Conservation (phyloP, 2,888 invertebrate species). For the Drosophila meridionalis region DNA sequence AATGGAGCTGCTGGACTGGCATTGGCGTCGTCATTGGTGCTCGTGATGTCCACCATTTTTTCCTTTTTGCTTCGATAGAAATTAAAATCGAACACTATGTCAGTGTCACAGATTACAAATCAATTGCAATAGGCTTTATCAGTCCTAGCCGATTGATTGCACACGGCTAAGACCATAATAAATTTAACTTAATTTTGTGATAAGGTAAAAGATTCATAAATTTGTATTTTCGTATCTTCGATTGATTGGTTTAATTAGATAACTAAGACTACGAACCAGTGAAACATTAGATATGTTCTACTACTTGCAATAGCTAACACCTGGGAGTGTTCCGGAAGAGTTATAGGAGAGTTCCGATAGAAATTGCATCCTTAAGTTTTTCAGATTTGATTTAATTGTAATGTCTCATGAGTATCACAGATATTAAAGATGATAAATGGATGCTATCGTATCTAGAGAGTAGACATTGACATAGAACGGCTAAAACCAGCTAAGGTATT, state of each 20-base stretch:
- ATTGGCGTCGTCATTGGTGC: conserved; percentile 4
- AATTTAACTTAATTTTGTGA: not conserved
- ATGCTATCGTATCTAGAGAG: no score
- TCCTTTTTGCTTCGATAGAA: conserved; percentile 18
- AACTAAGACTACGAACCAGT: no score
- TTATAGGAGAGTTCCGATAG: no score
- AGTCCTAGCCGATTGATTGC: not conserved
- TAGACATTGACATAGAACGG: no score
- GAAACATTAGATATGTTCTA: no score
- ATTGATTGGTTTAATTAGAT: not conserved
- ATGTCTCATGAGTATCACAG: no score
- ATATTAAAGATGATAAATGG: no score
- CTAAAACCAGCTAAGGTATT: no score
- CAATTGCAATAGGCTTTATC: not conserved
- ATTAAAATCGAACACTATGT: not conserved
- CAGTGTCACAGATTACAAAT: not conserved
- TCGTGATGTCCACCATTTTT: conserved; percentile 23
- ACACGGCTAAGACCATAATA: not conserved
- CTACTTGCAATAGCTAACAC: no score
- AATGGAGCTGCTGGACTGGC: conserved; percentile 49
- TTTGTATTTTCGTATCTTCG: not conserved
- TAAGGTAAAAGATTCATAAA: not conserved
- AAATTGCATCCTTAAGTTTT: no score
- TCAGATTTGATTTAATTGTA: no score
- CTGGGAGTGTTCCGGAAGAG: no score